Conservation (phyloP, 2,113 vertebrate species). For the Ochotona princeps region DNA sequence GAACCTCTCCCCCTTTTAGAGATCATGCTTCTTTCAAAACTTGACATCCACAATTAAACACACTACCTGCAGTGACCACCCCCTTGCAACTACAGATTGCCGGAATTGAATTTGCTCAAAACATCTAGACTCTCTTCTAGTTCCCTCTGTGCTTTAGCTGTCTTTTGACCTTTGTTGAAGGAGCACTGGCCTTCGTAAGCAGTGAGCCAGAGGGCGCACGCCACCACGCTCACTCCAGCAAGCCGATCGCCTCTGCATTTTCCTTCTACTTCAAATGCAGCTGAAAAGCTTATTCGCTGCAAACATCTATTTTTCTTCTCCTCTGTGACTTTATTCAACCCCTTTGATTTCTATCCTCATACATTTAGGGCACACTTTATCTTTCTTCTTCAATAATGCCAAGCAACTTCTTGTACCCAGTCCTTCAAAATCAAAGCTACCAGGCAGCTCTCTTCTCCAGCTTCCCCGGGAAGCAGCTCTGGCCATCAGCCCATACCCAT, state of each 20-base stretch:
- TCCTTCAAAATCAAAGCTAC: slow-evolving; percentile 46
- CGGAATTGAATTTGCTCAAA: slow-evolving; percentile 56
- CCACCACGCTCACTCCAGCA: background rate
- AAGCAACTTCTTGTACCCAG: background rate
- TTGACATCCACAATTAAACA: background rate
- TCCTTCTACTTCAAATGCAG: slow-evolving; percentile 34
- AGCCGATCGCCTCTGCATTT: background rate
- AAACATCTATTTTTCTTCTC: slow-evolving; percentile 2
- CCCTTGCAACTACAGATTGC: slow-evolving; percentile 41
- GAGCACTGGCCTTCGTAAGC: background rate
- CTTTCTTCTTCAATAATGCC: background rate
- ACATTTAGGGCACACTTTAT: background rate
- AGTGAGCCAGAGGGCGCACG: background rate
- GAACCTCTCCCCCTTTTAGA: background rate
- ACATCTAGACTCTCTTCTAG: slow-evolving; percentile 20
- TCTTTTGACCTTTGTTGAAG: slow-evolving; percentile 32
- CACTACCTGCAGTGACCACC: slow-evolving; percentile 12
- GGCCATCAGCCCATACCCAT: background rate
- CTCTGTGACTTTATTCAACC: slow-evolving; percentile 1
- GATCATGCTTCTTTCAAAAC: slow-evolving; percentile 39
- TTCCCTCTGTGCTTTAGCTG: slow-evolving; percentile 31
- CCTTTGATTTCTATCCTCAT: slow-evolving; percentile 52
- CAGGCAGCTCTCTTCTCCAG: background rate
- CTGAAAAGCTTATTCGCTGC: slow-evolving; percentile 27
- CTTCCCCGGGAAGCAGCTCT: background rate